Evolutionary conservation across 1,140 invertebrate genomes (phyloP), one percentile per base, ranked within the genome.

Genomic region (Drosophila sp.): DNA sequence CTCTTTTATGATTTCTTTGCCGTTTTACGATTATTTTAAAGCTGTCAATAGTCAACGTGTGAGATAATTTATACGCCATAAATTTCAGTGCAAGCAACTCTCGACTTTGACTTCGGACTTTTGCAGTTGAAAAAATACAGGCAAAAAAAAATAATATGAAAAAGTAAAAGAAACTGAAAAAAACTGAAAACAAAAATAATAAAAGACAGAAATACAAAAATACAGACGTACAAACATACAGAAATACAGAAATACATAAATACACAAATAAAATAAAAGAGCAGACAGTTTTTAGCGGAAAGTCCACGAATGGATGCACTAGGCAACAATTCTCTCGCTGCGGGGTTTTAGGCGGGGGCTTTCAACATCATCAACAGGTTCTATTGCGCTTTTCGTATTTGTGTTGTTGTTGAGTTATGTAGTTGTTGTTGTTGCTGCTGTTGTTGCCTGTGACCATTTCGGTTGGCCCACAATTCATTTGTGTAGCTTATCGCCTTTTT

Each of bases 1-100:
- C 66, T 74, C 61, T 87, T 87, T 87, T 87, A 87, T 86, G 78
- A 87, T 87, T 86, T 87, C 82, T 86, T 87, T 66, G 82, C 83
- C 78, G 72, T 89, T 89, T 79, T 84, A 89, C 84, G 84, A 89
- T 81, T 89, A 81, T 90, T 90, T 90, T 90, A 81, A 72, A 90
- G 86, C 86, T 90, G 86, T 90, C 86, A 90, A 90, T 90, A 90
- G 86, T 73, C 80, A 81, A 90, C 86, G 80, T 90, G 86, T 89
- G 78, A 90, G 86, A 90, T 90, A 90, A 90, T 90, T 90, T 90
- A 90, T 90, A 81, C 74, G 80, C 80, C 86, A 90, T 90, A 90
- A 90, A 90, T 90, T 87, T 87, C 61, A 78, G 61, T 87, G 82
- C 82, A 87, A 87, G 84, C 82, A 69, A 62, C 27, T 29, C 25